These are phyloP conservation scores for Cataglyphis hispanica DNA, from an alignment of 1,140 invertebrate genomes.

Conservation along the genomic window DNA sequence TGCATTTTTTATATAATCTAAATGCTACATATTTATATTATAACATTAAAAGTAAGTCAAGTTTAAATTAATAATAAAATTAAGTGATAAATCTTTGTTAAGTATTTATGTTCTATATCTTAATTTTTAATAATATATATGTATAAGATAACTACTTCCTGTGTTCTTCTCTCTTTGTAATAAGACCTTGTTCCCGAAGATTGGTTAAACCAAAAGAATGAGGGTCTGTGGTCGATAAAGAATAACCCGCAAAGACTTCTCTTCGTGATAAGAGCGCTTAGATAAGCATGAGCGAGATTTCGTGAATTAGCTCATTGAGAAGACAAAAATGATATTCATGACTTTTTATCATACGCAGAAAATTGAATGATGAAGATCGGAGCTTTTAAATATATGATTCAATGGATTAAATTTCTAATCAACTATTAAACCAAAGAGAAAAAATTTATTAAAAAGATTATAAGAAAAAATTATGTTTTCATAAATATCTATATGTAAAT, in stretches of 20 bases:
- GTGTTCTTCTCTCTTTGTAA: not conserved
- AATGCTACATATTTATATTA: not conserved
- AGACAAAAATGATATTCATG: slow-evolving; percentile 74
- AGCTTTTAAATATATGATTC: slow-evolving; percentile 23
- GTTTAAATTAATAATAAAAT: not conserved
- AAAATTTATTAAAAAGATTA: not conserved
- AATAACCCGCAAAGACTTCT: slow-evolving; percentile 65
- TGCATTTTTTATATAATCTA: not conserved
- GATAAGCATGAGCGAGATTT: slow-evolving; percentile 67
- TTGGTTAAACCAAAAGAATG: slow-evolving; percentile 51
- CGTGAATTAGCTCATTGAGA: slow-evolving; percentile 65
- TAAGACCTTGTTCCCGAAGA: slow-evolving; percentile 10
- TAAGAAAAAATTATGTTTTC: not conserved
- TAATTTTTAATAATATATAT: not conserved
- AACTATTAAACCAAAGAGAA: not conserved
- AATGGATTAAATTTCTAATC: slow-evolving; percentile 18
- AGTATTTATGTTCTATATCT: not conserved
- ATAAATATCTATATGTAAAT: not conserved
- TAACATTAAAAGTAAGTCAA: not conserved
- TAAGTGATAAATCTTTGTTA: not conserved
- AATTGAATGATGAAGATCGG: not conserved
- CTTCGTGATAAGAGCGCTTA: slow-evolving; percentile 61
- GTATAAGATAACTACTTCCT: not conserved
- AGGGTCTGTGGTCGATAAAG: slow-evolving; percentile 55
- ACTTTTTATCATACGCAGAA: slow-evolving; percentile 63